phyloP scores from a whole-genome alignment of 2,888 invertebrate species.

The Margaritifera margaritifera region DNA sequence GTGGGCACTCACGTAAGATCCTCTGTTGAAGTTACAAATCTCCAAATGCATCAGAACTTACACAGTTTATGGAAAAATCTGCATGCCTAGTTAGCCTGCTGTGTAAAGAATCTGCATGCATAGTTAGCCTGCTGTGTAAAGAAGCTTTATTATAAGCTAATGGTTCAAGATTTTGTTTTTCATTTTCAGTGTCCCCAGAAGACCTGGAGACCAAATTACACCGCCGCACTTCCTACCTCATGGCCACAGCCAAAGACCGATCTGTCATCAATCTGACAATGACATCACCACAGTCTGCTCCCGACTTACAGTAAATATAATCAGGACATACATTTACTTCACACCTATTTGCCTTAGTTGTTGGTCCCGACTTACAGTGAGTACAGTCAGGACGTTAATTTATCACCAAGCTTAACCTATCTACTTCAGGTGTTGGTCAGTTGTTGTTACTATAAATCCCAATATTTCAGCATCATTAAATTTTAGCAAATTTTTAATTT shows the following conservation, averaged over 20 bases:
- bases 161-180: not conserved
- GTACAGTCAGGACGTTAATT: no score
- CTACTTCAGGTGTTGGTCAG: no score
- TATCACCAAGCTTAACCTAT: no score
- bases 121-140: not conserved
- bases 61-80: not conserved
- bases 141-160: not conserved
- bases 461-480: no score
- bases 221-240: slow-evolving; percentile 93
- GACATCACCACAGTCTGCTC: slow-evolving; percentile 15
- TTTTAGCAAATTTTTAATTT: no score
- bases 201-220: slow-evolving; percentile 81
- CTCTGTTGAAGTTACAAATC: no score
- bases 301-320: slow-evolving; percentile 31
- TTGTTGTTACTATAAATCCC: no score
- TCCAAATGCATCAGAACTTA: no score
- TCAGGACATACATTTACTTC: not conserved
- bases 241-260: slow-evolving; percentile 82
- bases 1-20: no score
- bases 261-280: slow-evolving; percentile 29
- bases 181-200: slow-evolving; percentile 56
- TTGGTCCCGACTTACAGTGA: no score
- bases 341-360: no score
- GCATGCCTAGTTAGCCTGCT: not conserved
- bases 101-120: not conserved